Evolutionary conservation across 2,797 vertebrate genomes (phyloP).

Genomic region (Bryconaethiops microstoma): DNA sequence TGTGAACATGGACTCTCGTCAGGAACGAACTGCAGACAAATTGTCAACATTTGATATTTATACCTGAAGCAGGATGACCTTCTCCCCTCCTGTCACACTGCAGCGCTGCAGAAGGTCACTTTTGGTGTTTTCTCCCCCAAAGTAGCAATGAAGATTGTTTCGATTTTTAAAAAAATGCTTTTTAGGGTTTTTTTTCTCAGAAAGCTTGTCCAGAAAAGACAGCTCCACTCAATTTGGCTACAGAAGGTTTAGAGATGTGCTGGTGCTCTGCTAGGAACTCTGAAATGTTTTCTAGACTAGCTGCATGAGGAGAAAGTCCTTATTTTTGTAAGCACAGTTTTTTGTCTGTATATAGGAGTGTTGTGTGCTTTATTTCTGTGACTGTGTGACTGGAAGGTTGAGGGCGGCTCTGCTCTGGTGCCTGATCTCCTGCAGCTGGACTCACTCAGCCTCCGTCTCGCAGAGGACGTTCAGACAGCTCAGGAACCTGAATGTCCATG

Average conservation of each 20-base stretch:
- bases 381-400: not conserved
- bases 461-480: not conserved
- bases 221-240: not conserved
- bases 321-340: not conserved
- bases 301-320: not conserved
- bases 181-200: not conserved
- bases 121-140: not conserved
- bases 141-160: not conserved
- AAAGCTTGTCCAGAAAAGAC: not conserved
- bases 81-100: not conserved
- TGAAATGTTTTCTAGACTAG: not conserved
- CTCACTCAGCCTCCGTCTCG: not conserved
- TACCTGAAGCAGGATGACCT: not conserved
- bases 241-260: not conserved
- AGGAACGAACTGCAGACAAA: not conserved
- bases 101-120: not conserved
- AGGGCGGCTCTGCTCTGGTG: not conserved
- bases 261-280: not conserved
- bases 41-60: constrained; percentile 10
- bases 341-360: not conserved
- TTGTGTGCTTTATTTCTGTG: not conserved
- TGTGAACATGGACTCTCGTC: not conserved
- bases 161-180: not conserved
- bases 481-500: not conserved
- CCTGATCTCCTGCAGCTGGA: not conserved